Percentiles rank a stretch among this genome's conserved stretches.
Conservation (phyloP, 2,113 vertebrate species). For the Sisor rabdophorus region DNA sequence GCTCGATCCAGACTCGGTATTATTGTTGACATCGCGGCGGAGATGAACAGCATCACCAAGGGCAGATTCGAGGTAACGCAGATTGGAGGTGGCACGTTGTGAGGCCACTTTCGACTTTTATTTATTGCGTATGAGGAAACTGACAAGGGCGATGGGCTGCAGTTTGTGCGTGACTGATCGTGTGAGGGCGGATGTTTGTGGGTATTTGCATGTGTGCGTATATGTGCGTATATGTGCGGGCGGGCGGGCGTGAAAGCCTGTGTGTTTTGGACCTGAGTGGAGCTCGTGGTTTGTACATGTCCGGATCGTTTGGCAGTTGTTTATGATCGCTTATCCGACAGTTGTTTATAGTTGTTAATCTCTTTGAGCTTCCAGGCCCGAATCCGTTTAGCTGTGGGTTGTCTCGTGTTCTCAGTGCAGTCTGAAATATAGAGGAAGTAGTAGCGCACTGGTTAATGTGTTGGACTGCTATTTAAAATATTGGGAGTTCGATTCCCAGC, state of each 20-base stretch:
- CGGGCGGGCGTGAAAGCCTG: constrained; percentile 8
- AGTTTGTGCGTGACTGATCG: constrained; percentile 19
- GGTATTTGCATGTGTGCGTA: neutral
- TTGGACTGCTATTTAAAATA: too few species aligned
- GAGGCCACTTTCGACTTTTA: constrained; percentile 46
- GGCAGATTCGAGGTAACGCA: constrained; percentile 76
- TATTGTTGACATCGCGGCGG: constrained; percentile 65
- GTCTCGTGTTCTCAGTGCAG: constrained; percentile 19
- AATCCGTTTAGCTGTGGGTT: constrained; percentile 60
- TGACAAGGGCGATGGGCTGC: constrained; percentile 52
- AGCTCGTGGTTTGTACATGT: constrained; percentile 56
- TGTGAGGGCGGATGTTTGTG: constrained; percentile 8
- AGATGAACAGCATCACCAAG: constrained; percentile 80
- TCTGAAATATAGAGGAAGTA: constrained; percentile 4
- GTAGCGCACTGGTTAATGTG: too few species aligned
- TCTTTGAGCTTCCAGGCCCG: constrained; percentile 56
- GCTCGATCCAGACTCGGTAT: constrained; percentile 47
- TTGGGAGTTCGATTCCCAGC: too few species aligned
- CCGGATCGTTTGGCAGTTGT: constrained; percentile 56
- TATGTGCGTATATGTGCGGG: neutral
- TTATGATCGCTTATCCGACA: constrained; percentile 68
- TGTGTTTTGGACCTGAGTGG: constrained; percentile 14
- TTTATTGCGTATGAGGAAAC: constrained; percentile 31
- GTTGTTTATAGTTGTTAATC: constrained; percentile 27
- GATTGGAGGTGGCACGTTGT: constrained; percentile 46